phyloP scores from a whole-genome alignment of 2,113 vertebrate genomes.

The Pteruthius melanotis region DNA sequence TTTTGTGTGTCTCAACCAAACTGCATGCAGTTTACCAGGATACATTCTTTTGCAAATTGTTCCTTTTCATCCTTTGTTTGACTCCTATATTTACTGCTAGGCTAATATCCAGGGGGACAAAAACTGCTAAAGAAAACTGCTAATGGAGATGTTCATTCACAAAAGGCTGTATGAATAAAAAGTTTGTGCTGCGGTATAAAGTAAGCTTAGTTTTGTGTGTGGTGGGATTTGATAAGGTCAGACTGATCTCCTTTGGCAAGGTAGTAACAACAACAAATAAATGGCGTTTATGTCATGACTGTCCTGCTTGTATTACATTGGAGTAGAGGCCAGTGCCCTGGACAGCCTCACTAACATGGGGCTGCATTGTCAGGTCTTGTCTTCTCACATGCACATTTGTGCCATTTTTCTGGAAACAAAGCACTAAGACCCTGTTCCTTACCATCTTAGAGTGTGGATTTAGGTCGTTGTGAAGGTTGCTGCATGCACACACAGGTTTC shows the following conservation, averaged over 20 bases:
- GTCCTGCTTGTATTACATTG: background rate
- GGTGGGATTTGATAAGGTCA: background rate
- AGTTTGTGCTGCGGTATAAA: background rate
- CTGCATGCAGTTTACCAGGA: background rate
- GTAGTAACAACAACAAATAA: background rate
- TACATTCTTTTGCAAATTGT: conserved; percentile 21
- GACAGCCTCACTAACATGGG: accelerated
- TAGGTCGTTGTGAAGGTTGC: background rate
- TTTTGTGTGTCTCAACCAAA: conserved; percentile 17
- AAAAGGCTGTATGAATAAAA: background rate
- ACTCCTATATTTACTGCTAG: background rate
- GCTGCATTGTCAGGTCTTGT: too few relatives aligned
- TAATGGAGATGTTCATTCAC: background rate
- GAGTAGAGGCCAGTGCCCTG: background rate
- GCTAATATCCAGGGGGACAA: background rate
- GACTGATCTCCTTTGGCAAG: background rate
- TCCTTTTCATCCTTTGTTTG: conserved; percentile 27
- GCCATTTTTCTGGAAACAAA: background rate
- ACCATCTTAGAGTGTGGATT: background rate
- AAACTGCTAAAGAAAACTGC: background rate
- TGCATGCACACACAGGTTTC: background rate
- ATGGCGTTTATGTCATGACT: background rate
- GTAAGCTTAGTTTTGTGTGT: background rate
- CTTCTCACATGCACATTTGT: background rate
- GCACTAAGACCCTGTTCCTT: background rate